Base-by-base conservation (phyloP, 2,888 invertebrate species). In the Drosophila rubida region DNA sequence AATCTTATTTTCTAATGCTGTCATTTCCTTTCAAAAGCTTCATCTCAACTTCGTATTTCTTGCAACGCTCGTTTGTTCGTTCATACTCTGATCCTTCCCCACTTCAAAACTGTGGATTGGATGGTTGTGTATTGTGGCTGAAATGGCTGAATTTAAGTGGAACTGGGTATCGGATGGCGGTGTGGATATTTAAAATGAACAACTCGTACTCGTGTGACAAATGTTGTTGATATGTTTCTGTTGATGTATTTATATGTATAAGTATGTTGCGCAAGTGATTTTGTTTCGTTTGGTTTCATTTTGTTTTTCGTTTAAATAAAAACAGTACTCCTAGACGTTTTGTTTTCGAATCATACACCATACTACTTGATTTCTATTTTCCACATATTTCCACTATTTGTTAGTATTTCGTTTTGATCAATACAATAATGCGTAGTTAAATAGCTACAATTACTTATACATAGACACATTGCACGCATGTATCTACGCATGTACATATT, bases 181-280 rank as follows among this genome's bases (percentile, higher is more conserved):
- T 16, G 46, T 46, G 4, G 46, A 41, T 54, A 54, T 44, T 32
- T 32, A 42, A 61, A 70, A 53, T 68, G 46, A 80, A 66, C 70
- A 67, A 65, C 57, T 54, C 65, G 61, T 71, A 74, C 23, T 72
- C 75, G 69, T 64, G 53, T 69, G 78, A 69, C 67, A 75, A 82
- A 80, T 81, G 65, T 59, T 69, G 61, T 69, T 83, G 83, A 83
- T 83, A 83, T 88, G 88, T 83, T 83, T 81, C 70, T 83, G 87
- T 88, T 80, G 65, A 67, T 72, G 77, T 74, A 58, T 61, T 61
- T 79, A 60, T 58, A 44, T 72, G 67, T 73, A 42, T 71, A 48
- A 41, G 50, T 63, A 55, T 74, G 51, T 81, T 55, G 59, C 60
- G 61, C 61, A 49, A 62, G 63, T 72, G 42, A 50, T 61, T 61